Conservation (phyloP, 2,797 vertebrate species). For the Muscicapa comitata region DNA sequence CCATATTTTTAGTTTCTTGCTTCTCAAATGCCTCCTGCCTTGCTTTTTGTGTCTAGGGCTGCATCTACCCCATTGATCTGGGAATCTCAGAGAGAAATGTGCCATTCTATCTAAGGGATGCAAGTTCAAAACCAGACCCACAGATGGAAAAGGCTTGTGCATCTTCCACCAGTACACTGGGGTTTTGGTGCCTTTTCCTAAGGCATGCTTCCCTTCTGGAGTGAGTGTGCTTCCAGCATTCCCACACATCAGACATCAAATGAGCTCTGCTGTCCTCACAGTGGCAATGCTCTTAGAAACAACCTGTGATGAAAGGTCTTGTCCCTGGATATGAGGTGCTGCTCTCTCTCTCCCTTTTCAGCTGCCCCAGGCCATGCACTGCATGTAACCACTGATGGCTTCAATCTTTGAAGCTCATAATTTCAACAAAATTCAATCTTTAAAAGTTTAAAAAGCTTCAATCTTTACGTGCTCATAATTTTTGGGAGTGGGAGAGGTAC, state of each 20-base stretch:
- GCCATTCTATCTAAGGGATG: not conserved
- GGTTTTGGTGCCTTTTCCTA: not conserved
- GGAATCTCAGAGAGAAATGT: not conserved
- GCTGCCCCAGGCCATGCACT: not conserved
- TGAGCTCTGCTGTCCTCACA: not conserved
- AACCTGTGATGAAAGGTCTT: not conserved
- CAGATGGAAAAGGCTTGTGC: not conserved
- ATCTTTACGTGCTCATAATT: not conserved
- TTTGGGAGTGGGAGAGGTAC: not conserved
- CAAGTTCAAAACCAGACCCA: not conserved
- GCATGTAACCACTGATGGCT: not conserved
- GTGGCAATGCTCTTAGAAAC: fast-evolving
- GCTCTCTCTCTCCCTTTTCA: not conserved
- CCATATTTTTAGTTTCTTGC: not conserved
- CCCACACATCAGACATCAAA: not conserved
- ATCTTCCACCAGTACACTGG: not conserved
- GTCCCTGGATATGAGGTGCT: not conserved
- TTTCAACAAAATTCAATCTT: too few relatives aligned
- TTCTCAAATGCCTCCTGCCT: not conserved
- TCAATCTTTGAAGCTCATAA: not conserved
- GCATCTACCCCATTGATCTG: not conserved
- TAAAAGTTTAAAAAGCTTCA: not conserved
- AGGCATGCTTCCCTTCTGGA: not conserved
- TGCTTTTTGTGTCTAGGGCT: not conserved
- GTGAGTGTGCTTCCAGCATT: not conserved